Conservation (phyloP, 2,113 vertebrate genomes). For the Sardina pilchardus region DNA sequence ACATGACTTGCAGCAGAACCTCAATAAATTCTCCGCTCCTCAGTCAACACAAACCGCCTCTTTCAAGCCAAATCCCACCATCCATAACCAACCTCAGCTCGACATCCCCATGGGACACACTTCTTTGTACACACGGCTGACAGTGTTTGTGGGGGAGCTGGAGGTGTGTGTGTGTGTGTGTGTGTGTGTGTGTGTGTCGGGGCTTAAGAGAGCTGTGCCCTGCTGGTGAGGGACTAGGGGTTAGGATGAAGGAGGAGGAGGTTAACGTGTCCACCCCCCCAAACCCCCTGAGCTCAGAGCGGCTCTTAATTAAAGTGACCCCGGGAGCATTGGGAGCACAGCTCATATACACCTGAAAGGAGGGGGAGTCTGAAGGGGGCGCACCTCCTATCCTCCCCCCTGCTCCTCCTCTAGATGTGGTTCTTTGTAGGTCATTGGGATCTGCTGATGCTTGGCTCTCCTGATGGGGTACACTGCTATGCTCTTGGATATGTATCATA, state of each 20-base stretch:
- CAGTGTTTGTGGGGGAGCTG: neutral
- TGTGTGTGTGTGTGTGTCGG: neutral
- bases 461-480: neutral
- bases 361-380: neutral
- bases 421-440: neutral
- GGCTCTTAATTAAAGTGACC: slow-evolving; percentile 6
- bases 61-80: neutral
- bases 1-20: slow-evolving; percentile 61
- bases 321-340: neutral
- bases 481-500: neutral
- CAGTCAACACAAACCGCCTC: neutral
- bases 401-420: neutral
- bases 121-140: neutral
- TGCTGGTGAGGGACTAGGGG: slow-evolving; percentile 22
- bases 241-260: neutral
- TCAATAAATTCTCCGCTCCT: slow-evolving; percentile 53
- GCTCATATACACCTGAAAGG: neutral
- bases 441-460: neutral
- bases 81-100: slow-evolving; percentile 22
- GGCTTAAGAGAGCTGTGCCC: neutral
- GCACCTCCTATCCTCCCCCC: neutral
- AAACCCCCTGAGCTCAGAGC: neutral
- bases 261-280: neutral
- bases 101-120: neutral
- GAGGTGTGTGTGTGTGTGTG: neutral